Evolutionary conservation across 2,113 vertebrate genomes (phyloP).

Genomic region (Ceyx cyanopectus): DNA sequence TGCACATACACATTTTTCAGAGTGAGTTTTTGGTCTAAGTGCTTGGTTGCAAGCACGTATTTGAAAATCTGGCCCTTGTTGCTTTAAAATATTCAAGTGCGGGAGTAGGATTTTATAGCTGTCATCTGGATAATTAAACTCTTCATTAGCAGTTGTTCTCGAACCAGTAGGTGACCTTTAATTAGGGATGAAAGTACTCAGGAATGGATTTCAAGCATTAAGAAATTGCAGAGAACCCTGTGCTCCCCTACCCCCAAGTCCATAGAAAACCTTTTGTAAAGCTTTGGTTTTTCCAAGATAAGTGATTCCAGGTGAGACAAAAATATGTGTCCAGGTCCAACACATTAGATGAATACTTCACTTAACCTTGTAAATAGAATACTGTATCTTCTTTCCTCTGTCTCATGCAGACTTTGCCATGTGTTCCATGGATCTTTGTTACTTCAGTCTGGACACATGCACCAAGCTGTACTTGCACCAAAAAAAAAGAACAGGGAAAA

Average conservation of each 20-base stretch:
- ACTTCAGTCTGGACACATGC: background rate
- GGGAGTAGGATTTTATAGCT: conserved; percentile 42
- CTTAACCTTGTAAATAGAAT: background rate
- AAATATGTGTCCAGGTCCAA: background rate
- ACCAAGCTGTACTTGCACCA: background rate
- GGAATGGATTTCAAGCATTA: conserved; percentile 28
- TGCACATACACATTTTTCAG: background rate
- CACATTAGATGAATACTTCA: background rate
- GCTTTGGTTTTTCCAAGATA: background rate
- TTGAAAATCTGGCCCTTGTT: background rate
- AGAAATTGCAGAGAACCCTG: background rate
- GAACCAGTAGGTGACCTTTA: conserved; percentile 56
- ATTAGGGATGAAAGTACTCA: conserved; percentile 44
- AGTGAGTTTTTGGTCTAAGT: background rate
- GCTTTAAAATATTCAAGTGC: conserved; percentile 40
- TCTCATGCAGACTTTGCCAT: background rate
- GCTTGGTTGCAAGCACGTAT: background rate
- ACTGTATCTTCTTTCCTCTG: background rate
- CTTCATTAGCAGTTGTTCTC: conserved; percentile 60
- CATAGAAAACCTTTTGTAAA: background rate
- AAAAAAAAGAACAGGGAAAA: background rate
- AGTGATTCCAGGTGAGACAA: background rate
- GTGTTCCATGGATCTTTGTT: background rate
- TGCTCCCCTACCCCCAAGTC: background rate
- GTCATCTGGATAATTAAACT: conserved; percentile 62